phyloP scores from a whole-genome alignment of 2,888 invertebrate species.

The Epicampocera succincta region DNA sequence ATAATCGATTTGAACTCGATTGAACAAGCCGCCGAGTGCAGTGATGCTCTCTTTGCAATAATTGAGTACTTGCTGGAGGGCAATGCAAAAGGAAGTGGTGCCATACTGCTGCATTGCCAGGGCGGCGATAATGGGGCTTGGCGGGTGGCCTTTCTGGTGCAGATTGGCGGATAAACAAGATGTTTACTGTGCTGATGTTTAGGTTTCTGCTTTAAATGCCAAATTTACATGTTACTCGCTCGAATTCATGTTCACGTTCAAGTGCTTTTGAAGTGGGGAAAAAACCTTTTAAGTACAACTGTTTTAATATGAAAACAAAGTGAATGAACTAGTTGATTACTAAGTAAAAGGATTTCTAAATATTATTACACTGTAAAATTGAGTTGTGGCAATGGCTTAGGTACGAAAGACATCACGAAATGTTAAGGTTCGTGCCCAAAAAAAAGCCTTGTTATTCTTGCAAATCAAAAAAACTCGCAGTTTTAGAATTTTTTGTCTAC shows the following conservation, averaged over 20 bases:
- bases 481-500: too few relatives aligned
- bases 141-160: conserved; percentile 9
- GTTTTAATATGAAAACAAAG: too few relatives aligned
- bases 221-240: conserved; percentile 31
- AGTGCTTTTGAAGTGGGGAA: conserved; percentile 1
- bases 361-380: too few relatives aligned
- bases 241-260: conserved; percentile 10
- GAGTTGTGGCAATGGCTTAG: too few relatives aligned
- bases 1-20: conserved; percentile 56
- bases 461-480: too few relatives aligned
- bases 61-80: neutral
- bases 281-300: neutral
- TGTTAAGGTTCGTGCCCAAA: too few relatives aligned
- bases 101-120: neutral
- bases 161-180: conserved; percentile 6
- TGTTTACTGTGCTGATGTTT: conserved; percentile 30
- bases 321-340: too few relatives aligned
- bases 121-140: neutral
- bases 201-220: conserved; percentile 30
- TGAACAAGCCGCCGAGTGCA: neutral
- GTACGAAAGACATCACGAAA: too few relatives aligned
- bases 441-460: too few relatives aligned
- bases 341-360: too few relatives aligned
- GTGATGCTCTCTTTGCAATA: conserved; percentile 14
- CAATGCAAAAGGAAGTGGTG: neutral